Conservation (phyloP, 2,797 vertebrate genomes). For the Lophotriccus pileatus region DNA sequence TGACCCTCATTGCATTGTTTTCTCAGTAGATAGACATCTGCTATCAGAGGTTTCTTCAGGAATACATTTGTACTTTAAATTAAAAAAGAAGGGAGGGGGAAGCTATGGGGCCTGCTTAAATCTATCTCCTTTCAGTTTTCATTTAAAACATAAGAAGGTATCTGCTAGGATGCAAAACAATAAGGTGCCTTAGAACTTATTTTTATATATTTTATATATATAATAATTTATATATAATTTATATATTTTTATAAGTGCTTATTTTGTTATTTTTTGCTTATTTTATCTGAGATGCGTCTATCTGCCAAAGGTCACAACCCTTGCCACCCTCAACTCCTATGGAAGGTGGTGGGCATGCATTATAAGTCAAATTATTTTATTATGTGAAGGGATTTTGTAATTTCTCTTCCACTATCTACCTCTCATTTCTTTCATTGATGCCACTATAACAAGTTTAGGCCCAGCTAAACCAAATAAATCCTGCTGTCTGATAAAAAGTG, state of each 20-base stretch:
- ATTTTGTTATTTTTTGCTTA: not conserved
- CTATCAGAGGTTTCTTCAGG: not conserved
- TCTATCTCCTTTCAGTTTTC: not conserved
- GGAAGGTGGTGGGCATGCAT: not conserved
- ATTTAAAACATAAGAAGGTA: not conserved
- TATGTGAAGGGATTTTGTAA: not conserved
- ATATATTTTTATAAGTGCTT: not conserved
- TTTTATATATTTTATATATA: too few relatives aligned
- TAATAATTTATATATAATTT: too few relatives aligned
- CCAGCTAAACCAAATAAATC: constrained; percentile 32
- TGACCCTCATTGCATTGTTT: not conserved
- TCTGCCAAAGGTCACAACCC: not conserved
- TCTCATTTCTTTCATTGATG: not conserved
- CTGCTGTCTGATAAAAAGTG: constrained; percentile 23
- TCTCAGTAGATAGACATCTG: not conserved
- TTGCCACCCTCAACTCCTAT: not conserved
- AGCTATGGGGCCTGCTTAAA: not conserved
- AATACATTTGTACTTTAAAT: not conserved
- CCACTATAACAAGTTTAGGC: not conserved
- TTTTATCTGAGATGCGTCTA: not conserved
- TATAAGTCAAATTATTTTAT: not conserved
- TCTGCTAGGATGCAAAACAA: not conserved
- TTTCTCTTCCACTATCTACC: not conserved
- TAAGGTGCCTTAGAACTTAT: not conserved
- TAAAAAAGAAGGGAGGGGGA: not conserved